A percentile compares a stretch with the other conserved stretches of the same genome.
These are phyloP conservation scores for Sciurus carolinensis DNA, from an alignment of 2,797 vertebrate genomes.

Conservation along the genomic window DNA sequence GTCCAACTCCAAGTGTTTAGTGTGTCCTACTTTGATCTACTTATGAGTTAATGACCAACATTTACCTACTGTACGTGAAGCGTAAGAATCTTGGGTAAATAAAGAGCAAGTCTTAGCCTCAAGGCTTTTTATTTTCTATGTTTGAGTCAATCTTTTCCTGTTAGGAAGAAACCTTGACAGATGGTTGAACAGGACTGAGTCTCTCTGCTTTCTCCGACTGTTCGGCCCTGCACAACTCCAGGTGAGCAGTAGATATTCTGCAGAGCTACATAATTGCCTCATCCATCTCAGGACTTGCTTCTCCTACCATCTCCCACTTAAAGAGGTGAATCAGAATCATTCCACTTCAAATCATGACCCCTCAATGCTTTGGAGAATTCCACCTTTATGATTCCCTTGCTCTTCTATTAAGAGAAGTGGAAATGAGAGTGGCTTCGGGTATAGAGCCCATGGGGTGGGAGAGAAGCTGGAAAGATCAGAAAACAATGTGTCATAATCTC, in stretches of 20 bases:
- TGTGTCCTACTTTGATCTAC: neutral
- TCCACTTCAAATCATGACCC: conserved; percentile 26
- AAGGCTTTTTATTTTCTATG: neutral
- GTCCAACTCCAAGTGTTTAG: neutral
- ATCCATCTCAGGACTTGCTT: conserved; percentile 4
- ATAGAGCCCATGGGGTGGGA: conserved; percentile 37
- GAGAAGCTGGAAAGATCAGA: conserved; percentile 52
- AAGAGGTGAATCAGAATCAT: conserved; percentile 30
- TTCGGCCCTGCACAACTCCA: neutral
- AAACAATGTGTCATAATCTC: conserved; percentile 13
- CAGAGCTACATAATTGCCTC: neutral
- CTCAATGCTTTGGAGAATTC: conserved; percentile 35
- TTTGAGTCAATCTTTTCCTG: conserved; percentile 4
- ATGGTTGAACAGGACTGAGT: neutral
- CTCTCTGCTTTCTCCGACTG: neutral
- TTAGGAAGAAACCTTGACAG: neutral
- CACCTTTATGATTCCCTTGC: conserved; percentile 42
- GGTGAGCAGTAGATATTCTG: neutral
- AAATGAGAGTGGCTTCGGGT: conserved; percentile 51
- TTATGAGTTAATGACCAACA: neutral
- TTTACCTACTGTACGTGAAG: neutral
- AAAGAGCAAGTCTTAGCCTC: neutral
- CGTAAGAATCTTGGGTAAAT: neutral
- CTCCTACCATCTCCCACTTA: neutral
- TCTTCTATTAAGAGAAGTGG: conserved; percentile 55